phyloP scores from a whole-genome alignment of 2,888 invertebrate genomes.

The Diarsia rubi region DNA sequence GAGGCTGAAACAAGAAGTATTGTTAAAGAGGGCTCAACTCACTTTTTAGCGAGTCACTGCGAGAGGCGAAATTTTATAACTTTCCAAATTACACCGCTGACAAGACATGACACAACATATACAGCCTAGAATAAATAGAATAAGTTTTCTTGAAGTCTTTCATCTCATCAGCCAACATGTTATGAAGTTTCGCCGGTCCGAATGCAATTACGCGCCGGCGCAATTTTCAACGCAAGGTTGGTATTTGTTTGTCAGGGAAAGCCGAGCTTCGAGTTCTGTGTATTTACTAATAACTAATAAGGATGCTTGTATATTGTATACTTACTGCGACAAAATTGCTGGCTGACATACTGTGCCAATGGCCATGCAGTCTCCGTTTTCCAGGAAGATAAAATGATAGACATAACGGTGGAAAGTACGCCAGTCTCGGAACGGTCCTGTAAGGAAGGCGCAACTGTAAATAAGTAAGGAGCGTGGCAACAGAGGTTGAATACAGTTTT shows the following conservation, averaged over 20 bases:
- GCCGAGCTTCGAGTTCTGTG: neutral
- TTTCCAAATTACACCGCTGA: neutral
- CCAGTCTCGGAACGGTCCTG: slow-evolving; percentile 92
- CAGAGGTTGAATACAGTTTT: neutral
- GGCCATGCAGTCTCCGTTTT: slow-evolving; percentile 93
- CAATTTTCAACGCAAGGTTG: neutral
- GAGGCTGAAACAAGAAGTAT: slow-evolving; percentile 84
- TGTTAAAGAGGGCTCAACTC: neutral
- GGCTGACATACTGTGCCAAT: slow-evolving; percentile 93
- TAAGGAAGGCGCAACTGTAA: slow-evolving; percentile 21
- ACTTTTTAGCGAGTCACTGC: neutral
- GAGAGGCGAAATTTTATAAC: neutral
- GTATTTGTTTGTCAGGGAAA: slow-evolving; percentile 14
- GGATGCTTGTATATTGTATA: too few species aligned
- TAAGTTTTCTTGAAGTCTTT: neutral
- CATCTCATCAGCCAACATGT: neutral
- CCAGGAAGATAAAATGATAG: slow-evolving; percentile 93
- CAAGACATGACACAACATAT: too few species aligned
- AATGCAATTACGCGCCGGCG: too few species aligned
- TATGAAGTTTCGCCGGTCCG: neutral
- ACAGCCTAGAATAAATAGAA: neutral
- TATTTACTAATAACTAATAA: too few species aligned
- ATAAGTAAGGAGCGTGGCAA: neutral
- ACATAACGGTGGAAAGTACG: slow-evolving; percentile 93
- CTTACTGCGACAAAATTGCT: slow-evolving; percentile 90